Conservation (phyloP, 2,113 vertebrate genomes). For the Ibidorhyncha struthersii region DNA sequence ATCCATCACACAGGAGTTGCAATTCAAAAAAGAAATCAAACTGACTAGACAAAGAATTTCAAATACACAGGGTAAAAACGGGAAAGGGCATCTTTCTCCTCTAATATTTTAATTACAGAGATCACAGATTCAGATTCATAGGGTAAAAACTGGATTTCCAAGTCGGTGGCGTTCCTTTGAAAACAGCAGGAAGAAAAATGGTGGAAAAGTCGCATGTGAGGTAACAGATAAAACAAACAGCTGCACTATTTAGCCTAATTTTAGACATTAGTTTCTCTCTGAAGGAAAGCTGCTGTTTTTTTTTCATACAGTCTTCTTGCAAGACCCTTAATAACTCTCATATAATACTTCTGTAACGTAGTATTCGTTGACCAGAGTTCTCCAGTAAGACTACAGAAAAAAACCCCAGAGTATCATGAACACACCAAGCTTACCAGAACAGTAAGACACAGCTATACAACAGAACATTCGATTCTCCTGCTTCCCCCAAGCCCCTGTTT, state of each 20-base stretch:
- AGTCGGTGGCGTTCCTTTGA: background rate
- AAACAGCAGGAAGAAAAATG: background rate
- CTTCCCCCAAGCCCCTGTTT: background rate
- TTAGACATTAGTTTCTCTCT: background rate
- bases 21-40: background rate
- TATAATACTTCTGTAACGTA: background rate
- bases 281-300: background rate
- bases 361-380: background rate
- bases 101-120: background rate
- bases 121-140: background rate
- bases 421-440: background rate
- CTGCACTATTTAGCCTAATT: background rate
- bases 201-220: background rate
- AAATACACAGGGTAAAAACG: background rate
- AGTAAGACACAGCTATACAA: background rate
- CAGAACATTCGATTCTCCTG: background rate
- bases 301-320: background rate
- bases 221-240: background rate
- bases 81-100: slow-evolving; percentile 10
- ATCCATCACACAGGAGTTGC: background rate
- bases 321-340: background rate
- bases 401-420: background rate
- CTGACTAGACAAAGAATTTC: background rate
- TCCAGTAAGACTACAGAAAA: background rate
- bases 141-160: background rate